A percentile compares a stretch with the other conserved stretches of the same genome.
Conservation (phyloP, 1,140 invertebrate genomes). For the Bombus superbus region DNA sequence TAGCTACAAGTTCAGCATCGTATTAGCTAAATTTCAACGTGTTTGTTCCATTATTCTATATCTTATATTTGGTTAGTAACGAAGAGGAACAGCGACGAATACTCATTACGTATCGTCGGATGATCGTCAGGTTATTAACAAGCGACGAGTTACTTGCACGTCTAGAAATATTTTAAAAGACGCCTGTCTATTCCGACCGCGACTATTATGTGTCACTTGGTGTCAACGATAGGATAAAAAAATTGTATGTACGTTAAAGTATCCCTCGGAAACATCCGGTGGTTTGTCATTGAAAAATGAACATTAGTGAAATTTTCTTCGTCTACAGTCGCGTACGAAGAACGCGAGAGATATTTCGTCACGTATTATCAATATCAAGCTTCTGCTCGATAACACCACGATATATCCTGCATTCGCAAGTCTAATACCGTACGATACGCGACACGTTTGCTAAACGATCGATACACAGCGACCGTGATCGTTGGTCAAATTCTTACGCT, state of each 20-base stretch:
- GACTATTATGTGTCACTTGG: neutral
- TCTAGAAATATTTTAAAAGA: neutral
- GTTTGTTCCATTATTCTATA: too few species aligned
- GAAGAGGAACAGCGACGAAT: neutral
- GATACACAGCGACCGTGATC: conserved; percentile 24
- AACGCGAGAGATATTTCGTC: conserved; percentile 23
- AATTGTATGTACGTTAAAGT: neutral
- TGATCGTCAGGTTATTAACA: neutral
- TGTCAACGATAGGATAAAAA: neutral
- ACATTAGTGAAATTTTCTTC: neutral
- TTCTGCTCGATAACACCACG: conserved; percentile 23
- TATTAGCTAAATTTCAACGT: too few species aligned
- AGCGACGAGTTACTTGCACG: neutral
- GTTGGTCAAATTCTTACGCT: neutral
- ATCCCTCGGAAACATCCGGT: too few species aligned
- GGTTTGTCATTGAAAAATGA: too few species aligned
- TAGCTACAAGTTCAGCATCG: too few species aligned
- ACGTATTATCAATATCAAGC: conserved; percentile 47
- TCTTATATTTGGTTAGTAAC: too few species aligned
- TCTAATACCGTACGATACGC: conserved; percentile 16
- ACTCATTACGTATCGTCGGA: neutral
- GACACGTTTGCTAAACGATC: neutral
- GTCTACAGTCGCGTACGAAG: neutral
- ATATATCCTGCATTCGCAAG: conserved; percentile 15
- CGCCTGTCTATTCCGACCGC: neutral